Evolutionary conservation across 1,140 invertebrate genomes (phyloP).

Genomic region (Coelopa frigida): DNA sequence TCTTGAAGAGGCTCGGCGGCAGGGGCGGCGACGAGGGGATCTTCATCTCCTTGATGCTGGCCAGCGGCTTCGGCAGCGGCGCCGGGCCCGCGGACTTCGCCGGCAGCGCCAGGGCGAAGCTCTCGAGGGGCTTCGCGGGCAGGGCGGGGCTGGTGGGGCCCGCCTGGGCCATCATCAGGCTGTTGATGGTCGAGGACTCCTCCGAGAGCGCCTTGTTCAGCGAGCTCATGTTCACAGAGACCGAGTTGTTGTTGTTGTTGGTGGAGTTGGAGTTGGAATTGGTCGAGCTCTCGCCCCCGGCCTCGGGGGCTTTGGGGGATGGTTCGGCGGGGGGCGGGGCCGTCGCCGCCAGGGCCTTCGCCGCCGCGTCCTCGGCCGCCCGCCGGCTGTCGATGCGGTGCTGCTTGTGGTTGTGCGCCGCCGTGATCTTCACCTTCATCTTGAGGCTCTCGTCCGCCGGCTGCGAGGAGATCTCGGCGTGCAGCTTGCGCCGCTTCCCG

Average conservation of each 20-base stretch:
- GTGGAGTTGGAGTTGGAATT: no score
- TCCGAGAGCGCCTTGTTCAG: conserved; percentile 30
- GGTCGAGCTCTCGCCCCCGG: no score
- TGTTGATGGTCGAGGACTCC: conserved; percentile 29
- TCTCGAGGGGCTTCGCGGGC: no score
- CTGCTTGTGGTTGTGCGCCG: conserved; percentile 19
- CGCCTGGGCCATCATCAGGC: conserved; percentile 17
- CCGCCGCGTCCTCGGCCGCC: neutral
- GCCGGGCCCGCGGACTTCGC: neutral
- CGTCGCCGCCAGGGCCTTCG: conserved; percentile 20
- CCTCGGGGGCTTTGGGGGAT: no score
- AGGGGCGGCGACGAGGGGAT: conserved; percentile 34
- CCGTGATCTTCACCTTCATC: conserved; percentile 43
- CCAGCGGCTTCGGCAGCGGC: conserved; percentile 11
- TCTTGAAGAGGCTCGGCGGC: conserved; percentile 41
- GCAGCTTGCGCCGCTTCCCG: conserved; percentile 34
- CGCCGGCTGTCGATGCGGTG: conserved; percentile 20
- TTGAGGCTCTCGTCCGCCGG: conserved; percentile 33
- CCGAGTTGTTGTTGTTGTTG: conserved; percentile 3
- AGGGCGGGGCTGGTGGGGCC: neutral
- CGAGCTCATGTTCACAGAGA: neutral
- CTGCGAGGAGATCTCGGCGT: conserved; percentile 40
- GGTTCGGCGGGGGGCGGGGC: neutral
- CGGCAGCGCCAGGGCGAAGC: conserved; percentile 1
- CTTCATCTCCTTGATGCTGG: conserved; percentile 18